Evolutionary conservation across 2,113 vertebrate genomes (phyloP).

Genomic region (Callopanchax toddi): DNA sequence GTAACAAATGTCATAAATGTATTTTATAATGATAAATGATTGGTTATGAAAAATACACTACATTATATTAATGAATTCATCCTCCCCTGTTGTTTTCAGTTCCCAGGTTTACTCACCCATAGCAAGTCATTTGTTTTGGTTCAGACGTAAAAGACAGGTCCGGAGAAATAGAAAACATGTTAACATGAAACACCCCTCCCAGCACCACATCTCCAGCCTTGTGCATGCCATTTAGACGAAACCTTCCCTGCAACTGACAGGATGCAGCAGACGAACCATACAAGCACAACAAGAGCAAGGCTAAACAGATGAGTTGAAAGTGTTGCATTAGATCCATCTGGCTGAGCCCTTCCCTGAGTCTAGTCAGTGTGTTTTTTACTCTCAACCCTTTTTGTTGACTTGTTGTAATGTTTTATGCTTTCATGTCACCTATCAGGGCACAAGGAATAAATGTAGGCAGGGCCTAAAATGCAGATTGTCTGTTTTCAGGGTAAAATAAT

Average conservation of each 20-base stretch:
- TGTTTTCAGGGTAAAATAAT: no score
- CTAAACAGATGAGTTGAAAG: neutral
- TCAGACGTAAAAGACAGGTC: slow-evolving; percentile 44
- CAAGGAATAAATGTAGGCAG: no score
- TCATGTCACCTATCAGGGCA: no score
- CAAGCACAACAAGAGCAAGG: neutral
- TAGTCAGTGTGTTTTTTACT: no score
- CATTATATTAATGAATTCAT: neutral
- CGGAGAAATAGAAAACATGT: slow-evolving; percentile 42
- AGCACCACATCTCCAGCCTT: slow-evolving; percentile 52
- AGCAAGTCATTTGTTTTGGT: slow-evolving; percentile 35
- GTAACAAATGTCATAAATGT: no score
- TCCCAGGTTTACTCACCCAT: slow-evolving; percentile 35
- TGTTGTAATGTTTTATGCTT: no score
- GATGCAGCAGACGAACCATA: neutral
- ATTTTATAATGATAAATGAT: neutral
- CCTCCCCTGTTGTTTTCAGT: neutral
- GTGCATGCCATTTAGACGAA: slow-evolving; percentile 53
- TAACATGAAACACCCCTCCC: slow-evolving; percentile 48
- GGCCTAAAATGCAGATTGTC: no score
- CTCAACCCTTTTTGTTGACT: no score
- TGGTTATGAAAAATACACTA: neutral
- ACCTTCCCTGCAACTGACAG: slow-evolving; percentile 39
- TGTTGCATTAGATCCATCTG: no score
- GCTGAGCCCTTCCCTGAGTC: no score